Conservation (phyloP, 2,113 vertebrate genomes). For the Actinemys pallida region DNA sequence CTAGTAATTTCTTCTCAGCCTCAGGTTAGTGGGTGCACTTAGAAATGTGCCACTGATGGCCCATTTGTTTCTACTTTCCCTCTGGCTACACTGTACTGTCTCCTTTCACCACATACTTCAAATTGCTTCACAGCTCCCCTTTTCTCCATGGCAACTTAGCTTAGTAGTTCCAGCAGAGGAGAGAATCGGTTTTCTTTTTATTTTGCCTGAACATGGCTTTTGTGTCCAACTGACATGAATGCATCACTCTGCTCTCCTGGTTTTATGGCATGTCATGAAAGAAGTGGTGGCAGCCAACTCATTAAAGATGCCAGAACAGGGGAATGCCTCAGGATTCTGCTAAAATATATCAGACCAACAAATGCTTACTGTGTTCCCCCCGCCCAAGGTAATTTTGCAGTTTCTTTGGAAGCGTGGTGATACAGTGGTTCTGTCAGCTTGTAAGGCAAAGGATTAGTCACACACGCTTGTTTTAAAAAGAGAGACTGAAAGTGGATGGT, state of each 20-base stretch:
- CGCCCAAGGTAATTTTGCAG: constrained; percentile 48
- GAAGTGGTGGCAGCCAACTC: background rate
- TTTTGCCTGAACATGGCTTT: background rate
- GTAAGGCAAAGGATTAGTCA: constrained; percentile 51
- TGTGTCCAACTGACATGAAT: background rate
- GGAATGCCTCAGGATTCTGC: background rate
- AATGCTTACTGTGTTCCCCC: background rate
- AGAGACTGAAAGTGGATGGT: background rate
- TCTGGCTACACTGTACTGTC: constrained; percentile 56
- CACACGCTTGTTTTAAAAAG: constrained; percentile 49
- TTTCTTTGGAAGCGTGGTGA: background rate
- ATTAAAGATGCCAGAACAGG: background rate
- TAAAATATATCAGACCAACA: background rate
- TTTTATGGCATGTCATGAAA: background rate
- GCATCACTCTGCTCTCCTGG: background rate
- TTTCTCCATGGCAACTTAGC: constrained; percentile 81
- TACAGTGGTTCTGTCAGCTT: constrained; percentile 33
- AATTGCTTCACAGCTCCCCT: constrained; percentile 70
- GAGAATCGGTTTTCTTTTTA: constrained; percentile 45
- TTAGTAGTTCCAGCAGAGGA: constrained; percentile 63
- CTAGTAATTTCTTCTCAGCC: constrained; percentile 69
- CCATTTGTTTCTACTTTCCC: constrained; percentile 65
- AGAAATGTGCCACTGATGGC: constrained; percentile 45
- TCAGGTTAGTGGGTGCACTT: constrained; percentile 65
- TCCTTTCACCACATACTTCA: constrained; percentile 40